These are phyloP conservation scores for Battus philenor DNA, from an alignment of 1,140 invertebrate genomes.

Conservation along the genomic window DNA sequence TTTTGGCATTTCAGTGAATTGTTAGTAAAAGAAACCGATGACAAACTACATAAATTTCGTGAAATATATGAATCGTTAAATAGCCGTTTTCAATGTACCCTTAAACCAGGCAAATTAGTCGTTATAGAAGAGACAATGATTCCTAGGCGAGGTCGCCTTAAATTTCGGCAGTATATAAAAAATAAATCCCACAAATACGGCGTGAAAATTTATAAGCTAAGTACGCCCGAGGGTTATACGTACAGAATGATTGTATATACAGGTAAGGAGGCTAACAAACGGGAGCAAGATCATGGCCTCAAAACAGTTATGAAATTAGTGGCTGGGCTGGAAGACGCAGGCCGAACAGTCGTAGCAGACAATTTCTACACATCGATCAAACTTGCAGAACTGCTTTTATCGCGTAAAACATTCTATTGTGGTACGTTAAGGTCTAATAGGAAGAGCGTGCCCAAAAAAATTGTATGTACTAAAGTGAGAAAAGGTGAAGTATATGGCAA, in stretches of 20 bases:
- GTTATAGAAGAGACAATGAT: conserved; percentile 60
- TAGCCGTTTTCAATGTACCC: not conserved
- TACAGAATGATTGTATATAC: not conserved
- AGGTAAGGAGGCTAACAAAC: not conserved
- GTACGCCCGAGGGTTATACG: not conserved
- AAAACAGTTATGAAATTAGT: no score
- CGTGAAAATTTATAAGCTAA: not conserved
- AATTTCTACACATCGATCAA: no score
- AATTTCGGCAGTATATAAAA: conserved; percentile 22
- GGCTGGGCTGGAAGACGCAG: no score
- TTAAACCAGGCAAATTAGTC: conserved; percentile 35
- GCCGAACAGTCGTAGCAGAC: no score
- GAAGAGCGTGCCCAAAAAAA: no score
- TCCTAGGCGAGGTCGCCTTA: conserved; percentile 32
- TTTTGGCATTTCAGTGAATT: conserved; percentile 22
- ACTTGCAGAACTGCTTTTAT: no score
- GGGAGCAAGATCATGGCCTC: no score
- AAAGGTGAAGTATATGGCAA: no score
- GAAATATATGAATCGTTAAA: conserved; percentile 17
- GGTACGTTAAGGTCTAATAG: no score
- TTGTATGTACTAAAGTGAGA: no score
- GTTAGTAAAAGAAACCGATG: conserved; percentile 14
- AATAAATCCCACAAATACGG: not conserved
- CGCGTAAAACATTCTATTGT: no score
- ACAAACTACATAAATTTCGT: conserved; percentile 46